A percentile compares a stretch with the other conserved stretches of the same genome.
phyloP scores from a whole-genome alignment of 2,888 invertebrate genomes.

The Parnassius mnemosyne region DNA sequence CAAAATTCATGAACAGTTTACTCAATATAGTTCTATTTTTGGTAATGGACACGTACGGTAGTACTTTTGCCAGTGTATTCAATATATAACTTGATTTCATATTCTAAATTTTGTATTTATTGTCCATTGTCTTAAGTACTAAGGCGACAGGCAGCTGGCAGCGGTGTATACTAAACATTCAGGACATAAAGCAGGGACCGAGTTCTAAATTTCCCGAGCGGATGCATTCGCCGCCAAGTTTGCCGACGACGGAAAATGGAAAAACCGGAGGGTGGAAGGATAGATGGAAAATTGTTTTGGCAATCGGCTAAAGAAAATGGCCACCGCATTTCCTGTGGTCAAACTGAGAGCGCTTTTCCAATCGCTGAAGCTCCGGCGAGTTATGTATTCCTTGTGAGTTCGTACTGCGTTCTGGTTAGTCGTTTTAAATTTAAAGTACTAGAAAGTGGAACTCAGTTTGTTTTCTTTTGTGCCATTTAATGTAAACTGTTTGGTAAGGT shows the following conservation, averaged over 20 bases:
- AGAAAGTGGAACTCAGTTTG: slow-evolving; percentile 3
- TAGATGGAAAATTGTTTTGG: slow-evolving; percentile 72
- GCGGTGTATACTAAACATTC: slow-evolving; percentile 38
- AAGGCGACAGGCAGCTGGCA: slow-evolving; percentile 41
- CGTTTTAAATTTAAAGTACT: slow-evolving; percentile 5
- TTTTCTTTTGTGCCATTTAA: slow-evolving; percentile 1
- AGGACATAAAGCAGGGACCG: slow-evolving; percentile 50
- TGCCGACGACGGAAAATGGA: slow-evolving; percentile 66
- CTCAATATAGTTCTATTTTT: background rate
- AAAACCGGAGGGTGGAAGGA: slow-evolving; percentile 59
- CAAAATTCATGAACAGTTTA: background rate
- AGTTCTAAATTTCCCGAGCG: slow-evolving; percentile 56
- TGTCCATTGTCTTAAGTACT: slow-evolving; percentile 42
- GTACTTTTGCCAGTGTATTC: too few species aligned
- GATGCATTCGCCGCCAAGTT: slow-evolving; percentile 59
- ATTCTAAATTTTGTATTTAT: slow-evolving; percentile 27
- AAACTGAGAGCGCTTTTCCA: slow-evolving; percentile 72
- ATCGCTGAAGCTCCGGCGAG: slow-evolving; percentile 43
- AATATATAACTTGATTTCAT: slow-evolving; percentile 6
- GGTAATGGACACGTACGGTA: too few species aligned
- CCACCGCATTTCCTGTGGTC: slow-evolving; percentile 77
- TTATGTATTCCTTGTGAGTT: slow-evolving; percentile 59
- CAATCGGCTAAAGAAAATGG: slow-evolving; percentile 66
- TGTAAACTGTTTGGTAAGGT: too few species aligned
- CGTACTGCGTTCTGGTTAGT: slow-evolving; percentile 19